Evolutionary conservation across 2,888 invertebrate genomes (phyloP).

Genomic region (Taphrorychus bicolor): DNA sequence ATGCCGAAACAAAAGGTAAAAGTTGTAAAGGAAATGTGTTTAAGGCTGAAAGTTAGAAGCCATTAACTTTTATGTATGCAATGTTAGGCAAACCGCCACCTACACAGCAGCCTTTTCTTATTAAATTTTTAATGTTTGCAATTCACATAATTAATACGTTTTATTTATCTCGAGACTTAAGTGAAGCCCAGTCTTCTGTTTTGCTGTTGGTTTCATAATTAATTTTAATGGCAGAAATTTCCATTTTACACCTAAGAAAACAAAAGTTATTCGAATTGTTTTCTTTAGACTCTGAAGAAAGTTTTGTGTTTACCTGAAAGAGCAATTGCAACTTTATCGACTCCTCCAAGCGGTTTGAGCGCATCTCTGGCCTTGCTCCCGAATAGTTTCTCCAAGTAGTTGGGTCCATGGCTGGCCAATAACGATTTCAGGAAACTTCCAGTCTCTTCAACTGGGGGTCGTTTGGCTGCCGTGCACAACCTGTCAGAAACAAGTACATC

Average conservation of each 20-base stretch:
- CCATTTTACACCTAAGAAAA: neutral
- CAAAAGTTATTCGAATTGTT: neutral
- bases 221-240: too few species aligned
- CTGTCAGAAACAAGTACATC: constrained; percentile 55
- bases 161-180: too few species aligned
- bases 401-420: constrained; percentile 93
- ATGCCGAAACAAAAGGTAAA: neutral
- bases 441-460: constrained; percentile 96
- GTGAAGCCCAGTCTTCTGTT: too few species aligned
- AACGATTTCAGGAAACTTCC: constrained; percentile 94
- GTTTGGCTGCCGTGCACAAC: constrained; percentile 94
- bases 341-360: constrained; percentile 89
- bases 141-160: neutral
- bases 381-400: constrained; percentile 95
- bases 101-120: neutral
- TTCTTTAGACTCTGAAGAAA: neutral
- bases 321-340: constrained; percentile 94
- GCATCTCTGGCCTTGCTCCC: constrained; percentile 94
- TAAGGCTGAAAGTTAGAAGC: neutral
- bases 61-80: neutral
- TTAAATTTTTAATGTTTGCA: neutral
- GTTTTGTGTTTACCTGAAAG: constrained; percentile 74
- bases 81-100: neutral
- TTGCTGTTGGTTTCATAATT: too few species aligned
- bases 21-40: neutral